A percentile compares a stretch with the other conserved stretches of the same genome.
Evolutionary conservation across 2,797 vertebrate genomes (phyloP).

Genomic region (Hephaestus fuliginosus): DNA sequence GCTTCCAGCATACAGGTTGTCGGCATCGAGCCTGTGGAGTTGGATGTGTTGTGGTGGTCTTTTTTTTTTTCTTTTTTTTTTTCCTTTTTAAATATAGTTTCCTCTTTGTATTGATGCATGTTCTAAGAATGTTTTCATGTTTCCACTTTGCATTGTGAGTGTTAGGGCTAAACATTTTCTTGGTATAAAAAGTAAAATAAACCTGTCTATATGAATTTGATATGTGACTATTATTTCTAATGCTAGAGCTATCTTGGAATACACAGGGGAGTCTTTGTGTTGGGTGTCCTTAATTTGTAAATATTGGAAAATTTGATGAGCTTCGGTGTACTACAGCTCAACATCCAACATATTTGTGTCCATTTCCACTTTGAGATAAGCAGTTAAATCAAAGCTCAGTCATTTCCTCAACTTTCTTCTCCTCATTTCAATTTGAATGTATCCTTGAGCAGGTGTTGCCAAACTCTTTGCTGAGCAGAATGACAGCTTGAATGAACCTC

Average conservation of each 20-base stretch:
- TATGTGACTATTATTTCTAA: conserved; percentile 60
- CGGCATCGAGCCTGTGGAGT: conserved; percentile 41
- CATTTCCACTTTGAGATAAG: neutral
- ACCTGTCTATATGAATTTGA: conserved; percentile 59
- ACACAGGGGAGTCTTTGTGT: neutral
- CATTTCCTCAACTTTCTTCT: neutral
- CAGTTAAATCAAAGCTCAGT: conserved; percentile 5
- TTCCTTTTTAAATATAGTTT: conserved; percentile 4
- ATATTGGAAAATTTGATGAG: conserved; percentile 15
- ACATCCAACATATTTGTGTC: neutral
- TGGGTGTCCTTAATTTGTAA: conserved; percentile 3
- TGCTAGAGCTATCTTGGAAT: conserved; percentile 20
- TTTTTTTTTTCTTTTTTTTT: neutral
- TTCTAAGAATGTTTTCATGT: conserved; percentile 39
- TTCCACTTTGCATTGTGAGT: conserved; percentile 46
- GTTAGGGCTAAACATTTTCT: conserved; percentile 33
- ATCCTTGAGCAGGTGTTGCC: conserved; percentile 48
- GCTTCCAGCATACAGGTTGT: conserved; percentile 58
- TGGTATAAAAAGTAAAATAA: conserved; percentile 61
- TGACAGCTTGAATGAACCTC: conserved; percentile 39
- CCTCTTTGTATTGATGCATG: conserved; percentile 50
- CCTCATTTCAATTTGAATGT: conserved; percentile 21
- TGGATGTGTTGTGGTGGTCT: conserved; percentile 39
- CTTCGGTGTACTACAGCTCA: neutral
- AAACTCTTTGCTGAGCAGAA: conserved; percentile 74